Conservation (phyloP, 2,797 vertebrate genomes). For the Borostomias antarcticus region DNA sequence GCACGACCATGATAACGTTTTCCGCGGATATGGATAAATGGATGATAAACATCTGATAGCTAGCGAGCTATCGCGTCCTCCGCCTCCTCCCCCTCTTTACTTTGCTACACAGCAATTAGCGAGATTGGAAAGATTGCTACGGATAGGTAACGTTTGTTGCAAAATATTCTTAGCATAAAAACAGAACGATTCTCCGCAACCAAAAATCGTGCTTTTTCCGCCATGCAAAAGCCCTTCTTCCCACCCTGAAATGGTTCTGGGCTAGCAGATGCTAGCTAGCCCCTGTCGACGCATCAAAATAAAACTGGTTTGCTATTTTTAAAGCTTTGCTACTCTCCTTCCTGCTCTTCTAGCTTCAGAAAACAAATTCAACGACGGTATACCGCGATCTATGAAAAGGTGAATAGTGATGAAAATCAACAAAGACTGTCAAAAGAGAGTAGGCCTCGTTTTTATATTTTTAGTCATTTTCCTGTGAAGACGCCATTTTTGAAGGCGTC, state of each 20-base stretch:
- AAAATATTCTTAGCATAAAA: slow-evolving; percentile 39
- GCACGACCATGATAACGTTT: slow-evolving; percentile 64
- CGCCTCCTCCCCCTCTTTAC: slow-evolving; percentile 72
- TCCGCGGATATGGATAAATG: slow-evolving; percentile 61
- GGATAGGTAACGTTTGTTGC: slow-evolving; percentile 61
- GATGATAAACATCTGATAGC: slow-evolving; percentile 78
- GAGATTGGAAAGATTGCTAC: slow-evolving; percentile 49
- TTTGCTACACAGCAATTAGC: slow-evolving; percentile 57
- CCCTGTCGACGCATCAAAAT: slow-evolving; percentile 81
- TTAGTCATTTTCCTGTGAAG: slow-evolving; percentile 81
- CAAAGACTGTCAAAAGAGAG: slow-evolving; percentile 55
- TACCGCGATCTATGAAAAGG: neutral
- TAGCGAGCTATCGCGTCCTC: slow-evolving; percentile 79
- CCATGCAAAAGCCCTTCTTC: slow-evolving; percentile 62
- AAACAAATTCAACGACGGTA: slow-evolving; percentile 26
- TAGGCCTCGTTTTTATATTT: slow-evolving; percentile 79
- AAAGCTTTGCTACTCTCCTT: slow-evolving; percentile 43
- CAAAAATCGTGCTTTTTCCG: slow-evolving; percentile 34
- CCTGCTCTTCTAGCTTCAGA: slow-evolving; percentile 16
- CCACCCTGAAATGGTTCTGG: slow-evolving; percentile 52
- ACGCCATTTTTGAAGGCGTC: slow-evolving; percentile 87
- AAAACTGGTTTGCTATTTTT: slow-evolving; percentile 63
- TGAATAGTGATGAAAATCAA: slow-evolving; percentile 17
- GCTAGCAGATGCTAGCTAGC: slow-evolving; percentile 74
- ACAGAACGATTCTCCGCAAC: slow-evolving; percentile 49